phyloP scores from a whole-genome alignment of 2,888 invertebrate species.

The Acronicta alni region DNA sequence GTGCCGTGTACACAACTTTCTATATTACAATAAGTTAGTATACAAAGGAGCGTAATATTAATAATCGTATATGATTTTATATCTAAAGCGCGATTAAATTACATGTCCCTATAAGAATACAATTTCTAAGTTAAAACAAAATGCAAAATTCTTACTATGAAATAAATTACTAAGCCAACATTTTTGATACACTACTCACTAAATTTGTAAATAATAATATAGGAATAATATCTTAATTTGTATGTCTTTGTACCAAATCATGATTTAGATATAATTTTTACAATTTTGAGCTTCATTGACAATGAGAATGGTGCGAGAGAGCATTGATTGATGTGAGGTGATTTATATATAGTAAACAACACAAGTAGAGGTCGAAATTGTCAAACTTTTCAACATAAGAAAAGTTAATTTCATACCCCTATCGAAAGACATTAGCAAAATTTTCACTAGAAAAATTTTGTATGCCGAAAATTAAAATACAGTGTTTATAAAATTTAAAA shows the following conservation, averaged over 20 bases:
- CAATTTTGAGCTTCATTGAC: slow-evolving; percentile 71
- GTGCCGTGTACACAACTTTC: slow-evolving; percentile 47
- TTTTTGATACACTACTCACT: slow-evolving; percentile 70
- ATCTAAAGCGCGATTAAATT: slow-evolving; percentile 76
- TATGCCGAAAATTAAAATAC: slow-evolving; percentile 68
- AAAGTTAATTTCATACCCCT: slow-evolving; percentile 79
- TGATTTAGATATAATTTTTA: slow-evolving; percentile 69
- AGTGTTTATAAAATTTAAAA: slow-evolving; percentile 28
- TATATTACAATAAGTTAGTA: slow-evolving; percentile 61
- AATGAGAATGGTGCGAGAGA: slow-evolving; percentile 71
- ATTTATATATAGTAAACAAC: slow-evolving; percentile 38
- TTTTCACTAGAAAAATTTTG: slow-evolving; percentile 82
- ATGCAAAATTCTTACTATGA: slow-evolving; percentile 82
- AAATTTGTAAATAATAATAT: slow-evolving; percentile 81
- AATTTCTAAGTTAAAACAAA: slow-evolving; percentile 75
- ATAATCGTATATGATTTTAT: slow-evolving; percentile 66
- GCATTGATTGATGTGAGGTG: slow-evolving; percentile 60
- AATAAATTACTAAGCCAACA: slow-evolving; percentile 83
- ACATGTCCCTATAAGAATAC: slow-evolving; percentile 76
- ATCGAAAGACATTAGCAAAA: slow-evolving; percentile 77
- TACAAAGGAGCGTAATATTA: slow-evolving; percentile 54
- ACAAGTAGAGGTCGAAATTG: slow-evolving; percentile 71
- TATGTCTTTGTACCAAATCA: slow-evolving; percentile 87
- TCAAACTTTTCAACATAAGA: slow-evolving; percentile 77
- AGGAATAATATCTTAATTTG: slow-evolving; percentile 86